Conservation (phyloP, 2,888 invertebrate species). For the Erebia palarica region DNA sequence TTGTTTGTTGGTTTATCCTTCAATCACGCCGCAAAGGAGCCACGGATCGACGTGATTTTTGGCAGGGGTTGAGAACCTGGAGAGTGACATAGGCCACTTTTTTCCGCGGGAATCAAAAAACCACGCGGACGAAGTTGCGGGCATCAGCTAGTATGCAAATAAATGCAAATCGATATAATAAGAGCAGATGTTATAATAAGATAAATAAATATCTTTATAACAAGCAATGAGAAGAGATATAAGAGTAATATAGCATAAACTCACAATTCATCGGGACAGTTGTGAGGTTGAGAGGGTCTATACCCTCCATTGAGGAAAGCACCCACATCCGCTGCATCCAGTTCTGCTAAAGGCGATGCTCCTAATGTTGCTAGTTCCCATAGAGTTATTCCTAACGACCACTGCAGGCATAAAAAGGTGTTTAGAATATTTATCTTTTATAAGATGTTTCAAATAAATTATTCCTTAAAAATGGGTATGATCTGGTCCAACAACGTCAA, state of each 20-base stretch:
- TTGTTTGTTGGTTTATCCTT: too few species aligned
- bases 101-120: too few species aligned
- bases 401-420: constrained; percentile 73
- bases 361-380: constrained; percentile 97
- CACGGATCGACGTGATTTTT: too few species aligned
- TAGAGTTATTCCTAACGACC: constrained; percentile 96
- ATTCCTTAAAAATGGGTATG: too few species aligned
- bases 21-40: too few species aligned
- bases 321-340: constrained; percentile 96
- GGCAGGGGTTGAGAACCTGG: too few species aligned
- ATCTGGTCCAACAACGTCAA: too few species aligned
- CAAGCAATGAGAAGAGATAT: not conserved
- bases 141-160: too few species aligned
- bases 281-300: constrained; percentile 93
- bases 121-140: too few species aligned
- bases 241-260: constrained; percentile 60
- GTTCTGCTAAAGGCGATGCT: constrained; percentile 93
- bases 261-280: constrained; percentile 98
- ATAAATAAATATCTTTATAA: not conserved
- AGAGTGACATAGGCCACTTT: too few species aligned
- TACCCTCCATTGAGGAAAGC: constrained; percentile 94
- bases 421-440: not conserved
- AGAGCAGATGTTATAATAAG: too few species aligned
- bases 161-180: not conserved
- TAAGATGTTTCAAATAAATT: too few species aligned